Evolutionary conservation across 1,140 invertebrate genomes (phyloP).

Genomic region (Contarinia nasturtii): DNA sequence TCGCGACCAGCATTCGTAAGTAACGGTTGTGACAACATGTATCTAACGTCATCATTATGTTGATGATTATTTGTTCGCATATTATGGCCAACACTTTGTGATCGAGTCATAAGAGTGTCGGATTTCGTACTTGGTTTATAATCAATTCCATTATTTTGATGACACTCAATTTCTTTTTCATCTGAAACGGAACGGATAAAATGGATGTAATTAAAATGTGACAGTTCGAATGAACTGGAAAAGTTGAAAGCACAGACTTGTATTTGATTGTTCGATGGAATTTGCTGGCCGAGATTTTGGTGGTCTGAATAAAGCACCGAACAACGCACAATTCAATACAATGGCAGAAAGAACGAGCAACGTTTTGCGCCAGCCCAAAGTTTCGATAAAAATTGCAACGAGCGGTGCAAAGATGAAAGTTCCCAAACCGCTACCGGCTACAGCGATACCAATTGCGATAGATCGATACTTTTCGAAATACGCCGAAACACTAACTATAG

Average conservation of each 20-base stretch:
- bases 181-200: too few relatives aligned
- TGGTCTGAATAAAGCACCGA: constrained; percentile 66
- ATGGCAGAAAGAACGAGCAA: constrained; percentile 65
- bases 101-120: constrained; percentile 8
- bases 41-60: constrained; percentile 4
- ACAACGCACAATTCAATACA: constrained; percentile 62
- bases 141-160: neutral
- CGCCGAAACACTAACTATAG: constrained; percentile 83
- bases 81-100: constrained; percentile 18
- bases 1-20: constrained; percentile 11
- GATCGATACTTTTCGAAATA: constrained; percentile 85
- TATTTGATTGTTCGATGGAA: too few relatives aligned
- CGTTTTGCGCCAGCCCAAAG: constrained; percentile 48
- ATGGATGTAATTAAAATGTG: too few relatives aligned
- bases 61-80: constrained; percentile 5
- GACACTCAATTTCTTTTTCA: neutral
- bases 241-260: too few relatives aligned
- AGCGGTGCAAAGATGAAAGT: constrained; percentile 68
- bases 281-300: constrained; percentile 18
- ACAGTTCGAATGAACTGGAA: too few relatives aligned
- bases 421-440: constrained; percentile 80
- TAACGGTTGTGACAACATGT: constrained; percentile 16
- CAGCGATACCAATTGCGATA: constrained; percentile 76
- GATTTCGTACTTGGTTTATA: constrained; percentile 7
- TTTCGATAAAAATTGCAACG: constrained; percentile 37